Base-by-base conservation (phyloP, 2,888 invertebrate species). In the Napeogenes inachia region DNA sequence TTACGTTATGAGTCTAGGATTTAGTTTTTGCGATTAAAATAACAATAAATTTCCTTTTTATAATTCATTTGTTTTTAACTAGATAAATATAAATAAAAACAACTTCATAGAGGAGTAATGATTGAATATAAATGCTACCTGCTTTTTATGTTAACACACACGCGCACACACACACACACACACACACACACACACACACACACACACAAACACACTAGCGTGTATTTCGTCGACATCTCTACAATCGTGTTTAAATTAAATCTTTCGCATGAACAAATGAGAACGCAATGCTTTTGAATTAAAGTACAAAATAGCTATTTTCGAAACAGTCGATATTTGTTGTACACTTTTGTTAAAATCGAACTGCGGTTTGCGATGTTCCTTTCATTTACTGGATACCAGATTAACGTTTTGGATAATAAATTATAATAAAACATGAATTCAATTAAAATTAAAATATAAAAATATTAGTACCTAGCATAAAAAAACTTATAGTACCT, bases 341-440 rank as follows among this genome's bases (percentile, higher is more conserved):
- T 30, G 50, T 50, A 50, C 30, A 21, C 30, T 50, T 50, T 50
- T 50, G 50, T 50, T 50, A n/a, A 50, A 30, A 5, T 30, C 30
- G 50, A 2, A 50, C 30, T 50, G 50, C 50, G 50, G 30, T 50
- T 50, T 13, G 50, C 21, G 30, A 30, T 4, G 30, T 50, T 30
- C 30, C 30, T 50, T 50, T 50, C 30, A 50, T 50, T 50, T 50
- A 10, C 50, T 12, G 5, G 6, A 21, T 50, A 50, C 21, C 21
- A 50, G 21, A 13, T 21, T 8, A 30, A 4, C 30, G 50, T 50
- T 3, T 21, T 6, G 50, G 10, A 50, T 50, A 30, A 30, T 50
- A 30, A 30, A 10, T 30, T 30, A 8, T 50, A 21, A 30, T 30
- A 30, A n/a, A 13, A 47, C 47, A 47, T 47, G 6, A 47, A 47